phyloP scores from a whole-genome alignment of 2,888 invertebrate genomes.

The Julus scanicus region DNA sequence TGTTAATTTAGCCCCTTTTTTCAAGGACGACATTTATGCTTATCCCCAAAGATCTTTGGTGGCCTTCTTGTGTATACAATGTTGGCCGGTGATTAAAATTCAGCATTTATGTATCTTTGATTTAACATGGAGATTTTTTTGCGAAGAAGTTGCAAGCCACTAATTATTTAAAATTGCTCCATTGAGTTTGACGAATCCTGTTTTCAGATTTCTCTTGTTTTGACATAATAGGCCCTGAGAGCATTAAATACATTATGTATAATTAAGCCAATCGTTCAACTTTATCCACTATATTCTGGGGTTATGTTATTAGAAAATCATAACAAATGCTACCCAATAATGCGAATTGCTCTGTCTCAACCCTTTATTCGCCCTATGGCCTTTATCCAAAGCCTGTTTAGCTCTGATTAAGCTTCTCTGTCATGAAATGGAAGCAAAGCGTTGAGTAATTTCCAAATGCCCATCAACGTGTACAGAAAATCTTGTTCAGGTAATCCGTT shows the following conservation, averaged over 20 bases:
- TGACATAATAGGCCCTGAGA: constrained; percentile 38
- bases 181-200: constrained; percentile 38
- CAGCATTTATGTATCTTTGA: neutral
- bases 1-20: neutral
- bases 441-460: constrained; percentile 39
- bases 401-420: constrained; percentile 30
- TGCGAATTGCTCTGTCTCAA: neutral
- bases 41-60: neutral
- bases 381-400: constrained; percentile 12
- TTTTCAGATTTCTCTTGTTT: constrained; percentile 17
- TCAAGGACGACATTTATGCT: neutral
- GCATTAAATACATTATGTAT: neutral
- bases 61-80: neutral
- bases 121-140: neutral
- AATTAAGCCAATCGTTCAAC: constrained; percentile 29
- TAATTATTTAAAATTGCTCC: constrained; percentile 25
- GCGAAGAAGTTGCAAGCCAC: neutral
- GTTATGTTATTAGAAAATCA: constrained; percentile 11
- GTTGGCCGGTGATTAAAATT: neutral
- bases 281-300: neutral
- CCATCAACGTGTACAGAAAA: neutral
- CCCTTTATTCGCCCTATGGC: constrained; percentile 4
- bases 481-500: constrained; percentile 35
- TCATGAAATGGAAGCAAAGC: constrained; percentile 16
- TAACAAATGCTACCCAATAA: constrained; percentile 21